Evolutionary conservation across 2,113 vertebrate genomes (phyloP).

Genomic region (chimpanzee (Pan troglodytes)): DNA sequence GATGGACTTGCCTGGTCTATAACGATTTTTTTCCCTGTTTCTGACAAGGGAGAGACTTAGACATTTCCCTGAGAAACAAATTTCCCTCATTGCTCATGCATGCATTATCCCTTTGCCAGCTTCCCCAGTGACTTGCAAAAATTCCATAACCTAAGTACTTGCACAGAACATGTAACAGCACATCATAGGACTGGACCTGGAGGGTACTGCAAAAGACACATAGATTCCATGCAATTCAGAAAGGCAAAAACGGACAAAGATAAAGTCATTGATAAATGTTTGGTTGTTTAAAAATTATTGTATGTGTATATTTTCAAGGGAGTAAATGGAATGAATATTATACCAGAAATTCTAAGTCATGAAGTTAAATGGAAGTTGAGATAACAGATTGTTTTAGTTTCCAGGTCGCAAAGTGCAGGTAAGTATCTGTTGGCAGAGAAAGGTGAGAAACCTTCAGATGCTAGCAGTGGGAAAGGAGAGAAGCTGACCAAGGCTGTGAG

Average conservation of each 20-base stretch:
- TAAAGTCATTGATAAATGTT: background rate
- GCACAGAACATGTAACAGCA: background rate
- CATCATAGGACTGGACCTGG: background rate
- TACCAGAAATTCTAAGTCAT: background rate
- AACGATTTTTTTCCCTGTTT: background rate
- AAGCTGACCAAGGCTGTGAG: background rate
- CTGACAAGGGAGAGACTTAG: background rate
- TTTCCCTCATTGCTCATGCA: background rate
- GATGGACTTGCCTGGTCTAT: background rate
- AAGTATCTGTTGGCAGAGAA: background rate
- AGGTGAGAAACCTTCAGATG: background rate
- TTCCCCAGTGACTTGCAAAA: slow-evolving; percentile 53
- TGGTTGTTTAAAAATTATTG: background rate
- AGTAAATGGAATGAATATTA: background rate
- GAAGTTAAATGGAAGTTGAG: slow-evolving; percentile 11
- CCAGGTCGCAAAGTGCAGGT: background rate
- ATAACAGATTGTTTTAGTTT: slow-evolving; percentile 23
- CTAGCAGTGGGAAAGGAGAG: background rate
- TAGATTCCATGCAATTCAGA: background rate
- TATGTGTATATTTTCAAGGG: slow-evolving; percentile 2
- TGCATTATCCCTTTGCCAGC: slow-evolving; percentile 31
- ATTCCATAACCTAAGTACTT: slow-evolving; percentile 24
- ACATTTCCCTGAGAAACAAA: background rate
- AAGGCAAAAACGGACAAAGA: slow-evolving; percentile 11
- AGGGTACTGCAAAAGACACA: background rate